phyloP scores from a whole-genome alignment of 2,113 vertebrate genomes.

The Oreochromis tanganicae region DNA sequence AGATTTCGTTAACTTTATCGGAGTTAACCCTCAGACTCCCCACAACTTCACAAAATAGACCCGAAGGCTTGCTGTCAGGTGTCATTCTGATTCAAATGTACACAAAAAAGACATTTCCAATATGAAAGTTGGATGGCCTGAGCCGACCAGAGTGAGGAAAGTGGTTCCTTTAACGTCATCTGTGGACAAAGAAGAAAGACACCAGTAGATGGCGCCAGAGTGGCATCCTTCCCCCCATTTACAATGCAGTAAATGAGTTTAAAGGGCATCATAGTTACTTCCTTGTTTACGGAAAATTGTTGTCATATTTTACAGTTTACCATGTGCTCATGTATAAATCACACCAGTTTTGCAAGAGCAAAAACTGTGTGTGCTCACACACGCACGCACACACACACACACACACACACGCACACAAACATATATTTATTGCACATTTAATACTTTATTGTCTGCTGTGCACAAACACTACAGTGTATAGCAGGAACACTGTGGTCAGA shows the following conservation, averaged over 20 bases:
- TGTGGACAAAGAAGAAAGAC: not conserved
- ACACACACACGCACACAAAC: not conserved
- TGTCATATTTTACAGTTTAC: not conserved
- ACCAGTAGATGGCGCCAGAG: constrained; percentile 49
- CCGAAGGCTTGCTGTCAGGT: not conserved
- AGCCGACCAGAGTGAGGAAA: not conserved
- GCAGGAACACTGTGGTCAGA: not conserved
- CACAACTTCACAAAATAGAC: not conserved
- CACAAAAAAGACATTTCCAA: not conserved
- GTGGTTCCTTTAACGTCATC: not conserved
- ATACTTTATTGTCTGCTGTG: not conserved
- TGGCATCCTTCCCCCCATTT: not conserved
- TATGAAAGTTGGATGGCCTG: not conserved
- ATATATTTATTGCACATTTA: not conserved
- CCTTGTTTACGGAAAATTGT: not conserved
- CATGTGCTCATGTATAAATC: not conserved
- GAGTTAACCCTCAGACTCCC: not conserved
- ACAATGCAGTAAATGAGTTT: not conserved
- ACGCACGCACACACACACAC: not conserved
- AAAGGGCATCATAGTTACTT: not conserved
- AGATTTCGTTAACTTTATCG: not conserved
- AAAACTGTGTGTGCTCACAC: not conserved
- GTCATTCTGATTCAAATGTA: not conserved
- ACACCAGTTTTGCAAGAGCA: not conserved
- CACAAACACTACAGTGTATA: not conserved